These are phyloP conservation scores for Nephotettix cincticeps DNA, from an alignment of 1,140 invertebrate species.

Conservation along the genomic window DNA sequence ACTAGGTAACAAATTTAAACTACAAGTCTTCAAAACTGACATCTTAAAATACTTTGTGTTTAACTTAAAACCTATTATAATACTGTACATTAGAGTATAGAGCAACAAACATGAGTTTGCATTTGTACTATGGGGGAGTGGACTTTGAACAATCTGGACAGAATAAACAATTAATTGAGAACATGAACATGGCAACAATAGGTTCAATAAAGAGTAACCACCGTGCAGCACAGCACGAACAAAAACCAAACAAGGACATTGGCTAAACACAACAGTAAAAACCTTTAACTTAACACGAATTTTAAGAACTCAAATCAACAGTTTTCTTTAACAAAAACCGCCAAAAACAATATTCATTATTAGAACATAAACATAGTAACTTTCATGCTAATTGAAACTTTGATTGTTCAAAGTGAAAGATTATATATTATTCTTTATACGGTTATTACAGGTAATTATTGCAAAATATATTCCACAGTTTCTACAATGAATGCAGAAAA, in stretches of 20 bases:
- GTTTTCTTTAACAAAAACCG: too few species aligned
- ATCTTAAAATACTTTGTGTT: conserved; percentile 25
- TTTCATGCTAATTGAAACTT: too few species aligned
- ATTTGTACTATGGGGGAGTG: conserved; percentile 12
- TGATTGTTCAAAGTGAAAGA: conserved; percentile 16
- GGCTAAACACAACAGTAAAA: too few species aligned
- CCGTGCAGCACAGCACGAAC: too few species aligned
- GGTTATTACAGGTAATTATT: conserved; percentile 3
- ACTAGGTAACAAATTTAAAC: conserved; percentile 29
- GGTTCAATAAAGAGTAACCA: too few species aligned
- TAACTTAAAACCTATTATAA: conserved; percentile 20
- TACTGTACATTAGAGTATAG: conserved; percentile 20
- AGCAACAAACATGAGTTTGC: conserved; percentile 14
- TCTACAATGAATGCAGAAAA: neutral
- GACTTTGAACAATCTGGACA: conserved; percentile 7
- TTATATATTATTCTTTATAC: neutral
- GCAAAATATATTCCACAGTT: conserved; percentile 8
- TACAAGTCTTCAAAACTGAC: conserved; percentile 22
- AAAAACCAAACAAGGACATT: too few species aligned
- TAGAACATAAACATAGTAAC: too few species aligned
- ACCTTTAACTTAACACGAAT: too few species aligned
- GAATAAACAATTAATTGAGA: too few species aligned
- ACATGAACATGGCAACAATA: too few species aligned
- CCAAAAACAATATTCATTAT: too few species aligned
- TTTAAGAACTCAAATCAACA: too few species aligned